Base-by-base conservation (phyloP, 2,113 vertebrate genomes). In the Ifrita kowaldi region DNA sequence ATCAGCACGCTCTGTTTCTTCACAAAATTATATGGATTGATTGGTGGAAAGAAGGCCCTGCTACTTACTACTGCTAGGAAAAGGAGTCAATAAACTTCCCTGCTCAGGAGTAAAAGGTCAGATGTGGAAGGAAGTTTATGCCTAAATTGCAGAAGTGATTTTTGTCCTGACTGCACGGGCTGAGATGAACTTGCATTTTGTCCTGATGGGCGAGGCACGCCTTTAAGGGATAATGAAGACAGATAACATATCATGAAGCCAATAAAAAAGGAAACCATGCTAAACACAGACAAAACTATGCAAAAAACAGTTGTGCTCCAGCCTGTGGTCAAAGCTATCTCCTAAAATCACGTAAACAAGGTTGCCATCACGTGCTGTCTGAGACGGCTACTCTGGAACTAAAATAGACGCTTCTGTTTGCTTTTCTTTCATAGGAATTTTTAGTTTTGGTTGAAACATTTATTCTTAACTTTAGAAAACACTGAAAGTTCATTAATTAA, bases 11-110 rank as follows among this genome's bases (percentile, higher is more conserved):
- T 96, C 94, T n/a, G 71, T 59, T 97, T 97, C 97, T 89, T 94
- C 94, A 91, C 89, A 95, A 97, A 98, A 97, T 87, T 85, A 89
- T 96, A 88, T 9, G 65, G 97, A 97, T 95, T 93, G 97, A 98
- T 86, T 92, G 91, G 96, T 65, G 71, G 77, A 85, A 87, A 87
- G 77, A 75, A 46, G 59, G 76, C 53, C 56, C 59, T 71, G 91
- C 62, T 76, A 69, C 89, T 67, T 41, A 84, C 89, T 73, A 50
- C 81, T 90, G 96, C 90, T 85, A 74, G 88, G 89, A 97, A 85
- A 77, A 22, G 32, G 93, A 96, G 97, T 95, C 97, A 93, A 97
- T 95, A 97, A 87, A 79, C 69, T 91, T 82, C 91, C 27, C 20
- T 24, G 76, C 84, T 88, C 88, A 83, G 87, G 97, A 95, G 84